These are phyloP conservation scores for Pelmatolapia mariae DNA, from an alignment of 2,113 vertebrate genomes.

Conservation along the genomic window DNA sequence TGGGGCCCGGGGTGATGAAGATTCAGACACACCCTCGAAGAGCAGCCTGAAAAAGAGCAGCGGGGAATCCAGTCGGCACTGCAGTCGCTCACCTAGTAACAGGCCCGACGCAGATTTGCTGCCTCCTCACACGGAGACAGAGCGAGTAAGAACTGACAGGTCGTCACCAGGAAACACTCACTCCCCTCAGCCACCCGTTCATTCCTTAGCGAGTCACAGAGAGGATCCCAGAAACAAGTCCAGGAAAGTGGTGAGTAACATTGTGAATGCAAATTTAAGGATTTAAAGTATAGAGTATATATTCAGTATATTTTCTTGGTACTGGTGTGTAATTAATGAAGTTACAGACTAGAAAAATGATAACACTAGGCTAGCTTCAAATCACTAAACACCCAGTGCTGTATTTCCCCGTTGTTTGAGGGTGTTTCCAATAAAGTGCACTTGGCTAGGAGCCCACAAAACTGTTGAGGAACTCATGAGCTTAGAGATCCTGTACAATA, in stretches of 20 bases:
- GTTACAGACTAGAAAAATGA: background rate
- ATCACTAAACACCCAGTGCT: background rate
- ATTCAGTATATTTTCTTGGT: background rate
- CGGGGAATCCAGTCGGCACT: conserved; percentile 40
- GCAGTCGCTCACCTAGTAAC: conserved; percentile 55
- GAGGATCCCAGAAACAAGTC: conserved; percentile 81
- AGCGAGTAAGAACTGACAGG: conserved; percentile 69
- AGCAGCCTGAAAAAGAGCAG: conserved; percentile 76
- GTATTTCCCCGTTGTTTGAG: background rate
- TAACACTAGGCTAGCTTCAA: background rate
- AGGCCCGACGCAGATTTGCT: conserved; percentile 65
- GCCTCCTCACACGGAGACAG: conserved; percentile 78
- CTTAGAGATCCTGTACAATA: background rate
- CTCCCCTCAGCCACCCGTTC: conserved; percentile 67
- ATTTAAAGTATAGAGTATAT: background rate
- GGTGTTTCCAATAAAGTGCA: background rate
- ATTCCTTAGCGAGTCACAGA: conserved; percentile 71
- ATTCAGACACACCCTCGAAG: conserved; percentile 81
- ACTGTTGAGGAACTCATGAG: background rate
- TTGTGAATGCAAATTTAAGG: background rate
- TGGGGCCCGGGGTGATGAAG: conserved; percentile 54
- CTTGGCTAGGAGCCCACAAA: background rate
- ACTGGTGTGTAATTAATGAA: background rate
- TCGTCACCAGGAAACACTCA: conserved; percentile 62
- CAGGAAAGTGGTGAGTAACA: conserved; percentile 83